phyloP scores from a whole-genome alignment of 2,797 vertebrate genomes.

The Coccyzus lansbergi region DNA sequence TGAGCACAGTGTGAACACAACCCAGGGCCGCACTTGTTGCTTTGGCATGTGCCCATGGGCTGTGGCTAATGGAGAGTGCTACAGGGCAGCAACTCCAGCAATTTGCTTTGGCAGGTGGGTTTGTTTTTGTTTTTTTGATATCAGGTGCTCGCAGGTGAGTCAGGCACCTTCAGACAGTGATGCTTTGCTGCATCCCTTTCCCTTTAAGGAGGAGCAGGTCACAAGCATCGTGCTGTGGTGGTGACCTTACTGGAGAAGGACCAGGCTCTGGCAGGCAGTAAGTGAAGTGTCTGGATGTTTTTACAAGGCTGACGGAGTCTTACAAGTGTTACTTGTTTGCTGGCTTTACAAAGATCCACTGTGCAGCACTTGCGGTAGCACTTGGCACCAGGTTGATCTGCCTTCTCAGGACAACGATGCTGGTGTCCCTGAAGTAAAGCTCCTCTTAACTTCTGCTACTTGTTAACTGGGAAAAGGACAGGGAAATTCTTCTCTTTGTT shows the following conservation, averaged over 20 bases:
- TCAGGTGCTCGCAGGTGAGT: neutral
- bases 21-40: neutral
- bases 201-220: neutral
- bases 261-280: rapidly evolving
- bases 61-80: rapidly evolving
- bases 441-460: neutral
- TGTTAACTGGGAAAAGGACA: neutral
- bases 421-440: neutral
- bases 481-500: neutral
- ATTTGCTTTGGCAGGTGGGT: neutral
- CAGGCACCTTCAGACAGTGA: neutral
- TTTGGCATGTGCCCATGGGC: neutral
- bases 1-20: rapidly evolving
- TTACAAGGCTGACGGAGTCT: neutral
- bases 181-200: neutral
- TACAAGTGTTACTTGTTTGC: rapidly evolving
- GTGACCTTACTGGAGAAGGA: neutral
- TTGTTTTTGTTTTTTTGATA: neutral
- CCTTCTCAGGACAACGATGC: neutral
- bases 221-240: rapidly evolving
- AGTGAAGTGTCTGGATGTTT: neutral
- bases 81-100: rapidly evolving
- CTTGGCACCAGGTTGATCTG: neutral
- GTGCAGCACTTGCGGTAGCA: rapidly evolving
- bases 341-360: neutral